phyloP scores from a whole-genome alignment of 2,797 vertebrate genomes.

The Sarcoramphus papa region DNA sequence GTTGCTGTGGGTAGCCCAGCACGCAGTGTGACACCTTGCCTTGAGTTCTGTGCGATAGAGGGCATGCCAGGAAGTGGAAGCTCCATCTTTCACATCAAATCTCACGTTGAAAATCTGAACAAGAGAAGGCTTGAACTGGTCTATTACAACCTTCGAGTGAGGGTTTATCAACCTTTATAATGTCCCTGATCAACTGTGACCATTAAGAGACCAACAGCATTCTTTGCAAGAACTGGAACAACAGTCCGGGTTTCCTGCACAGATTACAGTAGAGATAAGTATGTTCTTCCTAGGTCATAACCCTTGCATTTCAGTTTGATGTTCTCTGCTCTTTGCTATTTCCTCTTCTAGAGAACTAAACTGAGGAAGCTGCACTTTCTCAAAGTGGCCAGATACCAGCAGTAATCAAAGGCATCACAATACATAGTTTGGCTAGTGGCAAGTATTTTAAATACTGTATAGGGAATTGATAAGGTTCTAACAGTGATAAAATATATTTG shows the following conservation, averaged over 20 bases:
- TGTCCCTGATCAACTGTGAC: background rate
- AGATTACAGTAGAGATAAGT: background rate
- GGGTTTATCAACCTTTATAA: background rate
- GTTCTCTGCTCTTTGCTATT: background rate
- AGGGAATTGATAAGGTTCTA: background rate
- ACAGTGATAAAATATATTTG: background rate
- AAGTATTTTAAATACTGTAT: background rate
- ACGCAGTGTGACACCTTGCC: accelerated
- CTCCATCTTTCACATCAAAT: background rate
- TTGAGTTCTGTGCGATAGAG: background rate
- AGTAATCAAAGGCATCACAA: background rate
- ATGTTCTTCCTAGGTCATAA: background rate
- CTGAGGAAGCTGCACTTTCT: background rate
- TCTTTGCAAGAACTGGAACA: background rate
- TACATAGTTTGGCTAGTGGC: background rate
- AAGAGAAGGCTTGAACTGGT: background rate
- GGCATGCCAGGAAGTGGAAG: background rate
- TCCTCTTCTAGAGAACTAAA: background rate
- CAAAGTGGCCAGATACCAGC: background rate
- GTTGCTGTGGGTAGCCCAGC: background rate
- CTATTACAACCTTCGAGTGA: background rate
- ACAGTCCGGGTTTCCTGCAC: background rate
- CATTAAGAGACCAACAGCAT: background rate
- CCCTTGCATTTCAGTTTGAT: background rate
- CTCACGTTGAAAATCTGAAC: background rate